Conservation (phyloP, 2,797 vertebrate species). For the Sylvilagus floridanus region DNA sequence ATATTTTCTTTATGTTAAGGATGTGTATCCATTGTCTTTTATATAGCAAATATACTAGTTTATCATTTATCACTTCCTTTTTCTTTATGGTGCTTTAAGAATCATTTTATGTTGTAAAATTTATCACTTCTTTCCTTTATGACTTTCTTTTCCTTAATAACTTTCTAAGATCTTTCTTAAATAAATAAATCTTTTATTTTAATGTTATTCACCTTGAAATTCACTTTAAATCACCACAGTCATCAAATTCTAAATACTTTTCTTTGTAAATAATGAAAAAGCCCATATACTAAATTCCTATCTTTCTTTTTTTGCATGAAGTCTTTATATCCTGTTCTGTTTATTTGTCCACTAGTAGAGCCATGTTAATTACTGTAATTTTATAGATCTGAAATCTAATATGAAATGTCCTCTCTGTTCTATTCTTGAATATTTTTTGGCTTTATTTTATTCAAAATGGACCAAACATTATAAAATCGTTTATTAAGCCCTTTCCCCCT, state of each 20-base stretch:
- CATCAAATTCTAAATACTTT: background rate
- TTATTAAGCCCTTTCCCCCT: background rate
- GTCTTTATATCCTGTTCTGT: background rate
- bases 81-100: background rate
- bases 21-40: background rate
- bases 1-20: slow-evolving; percentile 8
- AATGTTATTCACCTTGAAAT: slow-evolving; percentile 19
- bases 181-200: background rate
- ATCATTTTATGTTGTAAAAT: background rate
- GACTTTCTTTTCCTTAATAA: background rate
- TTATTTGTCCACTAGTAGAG: background rate
- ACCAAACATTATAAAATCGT: background rate
- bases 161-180: slow-evolving; percentile 7
- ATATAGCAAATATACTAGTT: background rate
- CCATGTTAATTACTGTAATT: background rate
- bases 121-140: background rate
- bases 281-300: background rate
- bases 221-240: background rate
- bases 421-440: background rate
- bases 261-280: background rate
- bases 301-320: background rate
- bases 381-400: slow-evolving; percentile 1
- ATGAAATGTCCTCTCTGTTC: background rate
- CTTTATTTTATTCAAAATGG: background rate
- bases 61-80: slow-evolving; percentile 1